Conservation (phyloP, 2,113 vertebrate species). For the Taxidea taxus region DNA sequence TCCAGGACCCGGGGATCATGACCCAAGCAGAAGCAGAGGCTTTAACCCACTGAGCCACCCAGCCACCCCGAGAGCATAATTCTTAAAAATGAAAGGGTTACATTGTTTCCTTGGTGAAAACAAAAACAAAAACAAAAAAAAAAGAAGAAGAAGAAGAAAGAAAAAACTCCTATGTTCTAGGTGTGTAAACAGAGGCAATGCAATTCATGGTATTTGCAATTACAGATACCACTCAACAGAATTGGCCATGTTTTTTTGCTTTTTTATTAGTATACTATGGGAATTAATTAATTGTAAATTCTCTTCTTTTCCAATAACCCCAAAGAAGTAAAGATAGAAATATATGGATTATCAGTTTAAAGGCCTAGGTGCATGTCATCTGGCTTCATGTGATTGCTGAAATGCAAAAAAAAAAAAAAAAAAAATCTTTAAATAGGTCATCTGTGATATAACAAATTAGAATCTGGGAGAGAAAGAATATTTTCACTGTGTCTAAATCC, state of each 20-base stretch:
- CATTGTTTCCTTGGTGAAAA: not conserved
- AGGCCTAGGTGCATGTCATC: not conserved
- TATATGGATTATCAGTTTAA: not conserved
- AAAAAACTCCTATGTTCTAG: not conserved
- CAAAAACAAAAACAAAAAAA: not conserved
- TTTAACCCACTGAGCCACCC: no score
- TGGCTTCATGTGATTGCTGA: not conserved
- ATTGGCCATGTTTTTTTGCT: not conserved
- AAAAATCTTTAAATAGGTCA: not conserved
- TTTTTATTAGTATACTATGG: not conserved
- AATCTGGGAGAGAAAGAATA: conserved; percentile 58
- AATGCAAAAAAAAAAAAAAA: not conserved
- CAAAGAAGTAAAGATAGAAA: not conserved
- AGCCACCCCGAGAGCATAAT: not conserved
- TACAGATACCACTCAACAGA: not conserved
- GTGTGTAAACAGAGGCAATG: not conserved
- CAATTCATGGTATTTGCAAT: not conserved
- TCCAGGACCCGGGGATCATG: no score
- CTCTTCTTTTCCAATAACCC: not conserved
- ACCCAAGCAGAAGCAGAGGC: no score
- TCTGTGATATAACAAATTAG: conserved; percentile 66
- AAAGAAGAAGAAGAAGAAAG: not conserved
- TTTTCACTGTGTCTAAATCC: conserved; percentile 63
- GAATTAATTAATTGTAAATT: not conserved
- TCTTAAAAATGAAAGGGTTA: not conserved